phyloP scores from a whole-genome alignment of 2,797 vertebrate genomes.

The Vespertilio murinus region DNA sequence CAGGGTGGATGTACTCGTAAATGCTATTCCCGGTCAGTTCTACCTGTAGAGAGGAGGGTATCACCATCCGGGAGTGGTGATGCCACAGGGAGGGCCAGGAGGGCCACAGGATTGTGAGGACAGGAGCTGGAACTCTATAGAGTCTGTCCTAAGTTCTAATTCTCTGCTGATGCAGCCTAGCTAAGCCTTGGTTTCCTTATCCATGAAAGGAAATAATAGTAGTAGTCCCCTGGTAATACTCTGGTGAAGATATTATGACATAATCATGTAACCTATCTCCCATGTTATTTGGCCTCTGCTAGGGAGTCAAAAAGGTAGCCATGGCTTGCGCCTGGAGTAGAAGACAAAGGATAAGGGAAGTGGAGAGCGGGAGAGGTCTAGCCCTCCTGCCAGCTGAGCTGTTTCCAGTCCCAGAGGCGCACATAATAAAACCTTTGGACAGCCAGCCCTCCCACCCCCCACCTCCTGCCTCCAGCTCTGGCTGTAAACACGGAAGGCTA shows the following conservation, averaged over 20 bases:
- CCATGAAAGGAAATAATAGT: slow-evolving; percentile 11
- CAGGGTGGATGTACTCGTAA: slow-evolving; percentile 97
- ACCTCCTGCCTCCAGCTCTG: slow-evolving; percentile 13
- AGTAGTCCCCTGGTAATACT: background rate
- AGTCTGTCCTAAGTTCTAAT: background rate
- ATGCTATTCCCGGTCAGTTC: slow-evolving; percentile 99
- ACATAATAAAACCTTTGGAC: background rate
- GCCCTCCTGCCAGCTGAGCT: background rate
- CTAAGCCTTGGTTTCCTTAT: slow-evolving; percentile 1
- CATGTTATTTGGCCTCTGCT: background rate
- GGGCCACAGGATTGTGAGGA: background rate
- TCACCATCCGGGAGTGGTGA: background rate
- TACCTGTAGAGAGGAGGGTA: slow-evolving; percentile 89
- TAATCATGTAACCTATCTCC: background rate
- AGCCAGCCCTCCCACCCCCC: background rate
- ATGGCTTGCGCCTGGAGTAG: background rate
- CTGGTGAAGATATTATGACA: background rate
- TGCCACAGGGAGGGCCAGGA: background rate
- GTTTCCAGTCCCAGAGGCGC: background rate
- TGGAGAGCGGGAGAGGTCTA: background rate
- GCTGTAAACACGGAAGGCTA: slow-evolving; percentile 12
- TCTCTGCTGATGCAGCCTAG: background rate
- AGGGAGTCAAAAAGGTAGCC: background rate
- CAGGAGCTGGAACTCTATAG: background rate
- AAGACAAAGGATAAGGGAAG: background rate